A percentile compares a stretch with the other conserved stretches of the same genome.
Conservation (phyloP, 2,797 vertebrate species). For the Pangasius sanitwongsei region DNA sequence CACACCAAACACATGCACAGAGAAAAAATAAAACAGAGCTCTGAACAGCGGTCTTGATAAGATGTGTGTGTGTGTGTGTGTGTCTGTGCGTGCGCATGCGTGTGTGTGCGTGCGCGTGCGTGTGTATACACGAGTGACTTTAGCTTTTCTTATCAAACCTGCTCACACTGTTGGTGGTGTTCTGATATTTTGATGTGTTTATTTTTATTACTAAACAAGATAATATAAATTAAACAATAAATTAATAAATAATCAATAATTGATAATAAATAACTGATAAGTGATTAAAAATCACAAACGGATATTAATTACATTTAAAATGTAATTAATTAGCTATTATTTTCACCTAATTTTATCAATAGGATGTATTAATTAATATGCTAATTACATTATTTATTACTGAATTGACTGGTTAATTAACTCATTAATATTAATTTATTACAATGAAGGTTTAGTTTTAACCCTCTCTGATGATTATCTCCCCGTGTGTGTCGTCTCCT, state of each 20-base stretch:
- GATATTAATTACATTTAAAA: not conserved
- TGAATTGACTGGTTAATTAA: not conserved
- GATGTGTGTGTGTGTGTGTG: slow-evolving; percentile 30
- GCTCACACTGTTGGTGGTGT: not conserved
- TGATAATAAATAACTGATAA: not conserved
- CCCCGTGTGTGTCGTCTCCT: not conserved
- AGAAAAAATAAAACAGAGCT: slow-evolving; percentile 80
- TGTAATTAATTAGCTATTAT: not conserved
- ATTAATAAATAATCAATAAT: not conserved
- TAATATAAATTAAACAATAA: not conserved
- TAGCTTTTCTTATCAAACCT: not conserved
- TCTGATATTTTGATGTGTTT: not conserved
- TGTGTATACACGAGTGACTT: not conserved
- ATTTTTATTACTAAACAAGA: not conserved
- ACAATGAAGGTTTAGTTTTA: not conserved
- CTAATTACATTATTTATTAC: not conserved
- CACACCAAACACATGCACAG: slow-evolving; percentile 82
- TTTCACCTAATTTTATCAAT: not conserved
- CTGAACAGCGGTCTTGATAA: slow-evolving; percentile 42
- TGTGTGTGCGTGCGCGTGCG: not conserved
- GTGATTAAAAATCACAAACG: not conserved
- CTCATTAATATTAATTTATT: not conserved
- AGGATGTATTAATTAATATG: not conserved
- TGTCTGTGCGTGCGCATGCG: not conserved
- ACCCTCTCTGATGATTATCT: not conserved